Evolutionary conservation across 2,888 invertebrate species (phyloP), one percentile per base, ranked within the genome.

Genomic region (Archaeoteleia sp.): DNA sequence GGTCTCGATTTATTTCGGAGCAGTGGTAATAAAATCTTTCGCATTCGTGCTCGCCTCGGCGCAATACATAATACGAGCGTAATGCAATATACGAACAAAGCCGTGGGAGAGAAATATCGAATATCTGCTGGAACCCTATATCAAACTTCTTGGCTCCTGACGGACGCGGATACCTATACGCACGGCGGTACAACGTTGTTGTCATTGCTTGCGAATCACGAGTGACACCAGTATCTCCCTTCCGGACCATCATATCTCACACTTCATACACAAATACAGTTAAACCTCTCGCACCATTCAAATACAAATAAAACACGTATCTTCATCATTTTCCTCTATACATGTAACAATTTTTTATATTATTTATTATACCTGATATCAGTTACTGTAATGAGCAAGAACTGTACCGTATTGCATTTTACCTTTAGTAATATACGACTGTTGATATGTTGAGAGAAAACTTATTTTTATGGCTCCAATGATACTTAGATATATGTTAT

Each of bases 21-120:
- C 63, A 61, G 30, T n/a, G 60, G 68, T 74, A 74, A 75, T 77
- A 78, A 75, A 77, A 73, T 73, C 74, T 67, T 73, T 72, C 70
- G 63, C 70, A 69, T 74, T 73, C 67, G 61, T 66, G 68, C 61
- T 65, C 54, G 54, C 49, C 55, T 60, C 66, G 49, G 68, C 46
- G 62, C 58, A 62, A 66, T 71, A 71, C 66, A 68, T 71, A 71
- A 70, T 70, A 65, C 65, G 42, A 54, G 37, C 54, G 79, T 78
- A 78, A 81, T 73, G 74, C 71, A 76, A 80, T 80, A 76, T 76
- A 76, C 72, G 73, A 77, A 80, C 76, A 78, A 79, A 78, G 76
- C 77, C 74, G 71, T 67, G 70, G 70, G 72, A 74, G 73, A 74
- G 76, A 78, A 76, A 80, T 80, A 80, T 79, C 78, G 76, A 77